Base-by-base conservation (phyloP, 1,140 invertebrate species). In the Heliconius melpomene region DNA sequence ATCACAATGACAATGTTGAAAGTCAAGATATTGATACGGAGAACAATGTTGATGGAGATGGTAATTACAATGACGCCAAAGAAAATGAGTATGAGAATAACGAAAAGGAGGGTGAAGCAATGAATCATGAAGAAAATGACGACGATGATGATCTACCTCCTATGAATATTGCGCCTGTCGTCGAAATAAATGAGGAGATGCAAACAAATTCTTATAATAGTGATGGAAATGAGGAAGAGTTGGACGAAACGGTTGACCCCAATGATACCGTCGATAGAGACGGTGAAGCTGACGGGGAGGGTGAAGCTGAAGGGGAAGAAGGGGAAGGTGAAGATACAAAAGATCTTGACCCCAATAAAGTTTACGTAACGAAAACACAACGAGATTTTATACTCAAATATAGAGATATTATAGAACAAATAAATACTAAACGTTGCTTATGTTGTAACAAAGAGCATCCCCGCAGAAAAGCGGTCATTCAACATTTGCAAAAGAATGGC, bases 401-500 rank as follows among this genome's bases (percentile, higher is more conserved):
- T 85, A 87, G 93, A 29, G 93, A 95, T 80, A 88, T 95, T 9
- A 95, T 95, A 70, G 86, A 94, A 84, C 94, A 95, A 81, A 94
- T 95, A 8, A 95, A 95, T 79, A 95, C 94, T 8, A 94, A 94
- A 83, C 88, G 89, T 20, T 95, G 94, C 80, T 86, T 94, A 16
- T 95, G 94, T 79, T 95, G 94, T 79, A 89, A 94, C 54, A 91
- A 88, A 79, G 90, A 92, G 83, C 90, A 95, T 85, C 94, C 94
- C 0, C 87, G 94, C 1, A 87, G 94, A 78, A 95, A 95, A 82
- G 94, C 94, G 1, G 94, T 95, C 32, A 95, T 95, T 81, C 94
- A 95, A 77, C 94, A 95, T 82, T 86, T 95, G 60, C 94, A 95
- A 82, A 95, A 95, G 84, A 95, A 94, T 85, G 94, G 94, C 8